A percentile compares a stretch with the other conserved stretches of the same genome.
Conservation (phyloP, 2,888 invertebrate genomes). For the Cenopis cana region DNA sequence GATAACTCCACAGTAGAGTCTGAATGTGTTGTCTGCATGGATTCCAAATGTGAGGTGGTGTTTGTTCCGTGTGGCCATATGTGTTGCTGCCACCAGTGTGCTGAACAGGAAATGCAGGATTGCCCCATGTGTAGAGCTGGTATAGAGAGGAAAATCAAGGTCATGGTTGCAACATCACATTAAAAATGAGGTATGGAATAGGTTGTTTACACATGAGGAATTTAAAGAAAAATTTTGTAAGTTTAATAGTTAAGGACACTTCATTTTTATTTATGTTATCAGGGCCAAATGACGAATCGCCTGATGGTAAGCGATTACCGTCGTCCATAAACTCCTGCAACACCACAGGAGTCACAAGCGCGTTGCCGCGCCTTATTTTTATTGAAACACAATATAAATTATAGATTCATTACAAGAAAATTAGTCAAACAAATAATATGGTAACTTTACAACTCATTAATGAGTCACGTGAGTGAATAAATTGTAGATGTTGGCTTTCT, state of each 20-base stretch:
- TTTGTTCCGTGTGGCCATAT: conserved; percentile 95
- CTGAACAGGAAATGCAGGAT: conserved; percentile 81
- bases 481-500: no score
- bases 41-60: conserved; percentile 88
- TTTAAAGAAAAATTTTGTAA: not conserved
- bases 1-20: conserved; percentile 70
- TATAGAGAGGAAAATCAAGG: conserved; percentile 89
- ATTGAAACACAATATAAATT: no score
- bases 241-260: not conserved
- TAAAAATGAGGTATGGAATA: conserved; percentile 41
- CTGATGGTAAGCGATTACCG: no score
- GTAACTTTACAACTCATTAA: no score
- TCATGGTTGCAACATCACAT: conserved; percentile 81
- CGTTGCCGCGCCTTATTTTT: no score
- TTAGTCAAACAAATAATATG: no score
- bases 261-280: no score
- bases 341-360: no score
- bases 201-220: not conserved
- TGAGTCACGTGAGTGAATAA: no score
- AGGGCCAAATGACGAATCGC: no score
- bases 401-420: not conserved
- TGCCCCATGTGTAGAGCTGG: conserved; percentile 93
- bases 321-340: no score
- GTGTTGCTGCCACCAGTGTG: conserved; percentile 91
- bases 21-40: conserved; percentile 95